Evolutionary conservation across 2,888 invertebrate genomes (phyloP).

Genomic region (Icerya purchasi): DNA sequence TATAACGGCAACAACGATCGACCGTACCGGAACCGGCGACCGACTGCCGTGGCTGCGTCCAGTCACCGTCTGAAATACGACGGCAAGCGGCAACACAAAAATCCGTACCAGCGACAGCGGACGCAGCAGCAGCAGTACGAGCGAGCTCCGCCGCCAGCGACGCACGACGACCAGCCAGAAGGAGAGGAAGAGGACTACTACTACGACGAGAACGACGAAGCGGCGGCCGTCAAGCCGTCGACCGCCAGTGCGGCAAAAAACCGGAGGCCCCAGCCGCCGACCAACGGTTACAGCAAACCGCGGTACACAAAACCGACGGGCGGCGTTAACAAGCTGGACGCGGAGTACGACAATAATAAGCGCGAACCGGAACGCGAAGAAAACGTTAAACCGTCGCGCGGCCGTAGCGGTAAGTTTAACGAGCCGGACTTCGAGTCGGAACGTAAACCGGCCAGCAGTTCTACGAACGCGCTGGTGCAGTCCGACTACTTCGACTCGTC

Average conservation of each 20-base stretch:
- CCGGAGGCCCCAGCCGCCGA: background rate
- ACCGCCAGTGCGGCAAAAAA: background rate
- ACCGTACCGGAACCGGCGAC: background rate
- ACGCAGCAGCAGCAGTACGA: background rate
- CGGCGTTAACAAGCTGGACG: background rate
- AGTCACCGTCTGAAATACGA: background rate
- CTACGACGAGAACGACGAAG: conserved; percentile 7
- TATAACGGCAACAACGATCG: background rate
- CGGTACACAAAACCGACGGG: background rate
- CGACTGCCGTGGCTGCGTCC: background rate
- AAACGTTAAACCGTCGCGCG: no score
- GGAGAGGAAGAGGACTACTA: conserved; percentile 6
- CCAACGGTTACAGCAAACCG: background rate
- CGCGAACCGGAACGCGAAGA: no score
- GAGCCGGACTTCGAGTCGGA: no score
- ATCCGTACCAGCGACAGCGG: background rate
- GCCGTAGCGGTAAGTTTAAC: no score
- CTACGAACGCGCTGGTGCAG: no score
- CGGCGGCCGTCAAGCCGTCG: conserved; percentile 16
- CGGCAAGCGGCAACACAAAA: background rate
- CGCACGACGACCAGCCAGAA: background rate
- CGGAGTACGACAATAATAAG: conserved; percentile 1
- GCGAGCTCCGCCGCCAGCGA: background rate
- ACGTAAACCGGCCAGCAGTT: no score
- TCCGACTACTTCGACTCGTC: no score